Percentiles rank a stretch among this genome's conserved stretches.
Evolutionary conservation across 2,113 vertebrate species (phyloP).

Genomic region (Corythaixoides concolor): DNA sequence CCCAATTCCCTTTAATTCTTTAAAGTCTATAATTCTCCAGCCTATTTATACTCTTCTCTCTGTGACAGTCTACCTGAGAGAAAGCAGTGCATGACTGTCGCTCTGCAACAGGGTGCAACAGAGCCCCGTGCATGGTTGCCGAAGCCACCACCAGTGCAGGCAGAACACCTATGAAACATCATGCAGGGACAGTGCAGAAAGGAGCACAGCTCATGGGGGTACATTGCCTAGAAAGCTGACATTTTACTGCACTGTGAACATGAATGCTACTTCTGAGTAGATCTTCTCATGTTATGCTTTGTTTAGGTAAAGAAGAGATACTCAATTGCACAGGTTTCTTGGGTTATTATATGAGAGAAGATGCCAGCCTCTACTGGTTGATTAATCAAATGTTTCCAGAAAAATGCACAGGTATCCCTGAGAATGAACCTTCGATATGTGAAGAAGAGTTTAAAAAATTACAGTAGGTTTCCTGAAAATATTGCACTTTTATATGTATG

Average conservation of each 20-base stretch:
- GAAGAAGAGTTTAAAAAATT: constrained; percentile 33
- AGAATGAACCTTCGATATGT: constrained; percentile 27
- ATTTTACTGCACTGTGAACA: background rate
- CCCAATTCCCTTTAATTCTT: background rate
- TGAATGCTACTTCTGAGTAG: background rate
- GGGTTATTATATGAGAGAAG: constrained; percentile 37
- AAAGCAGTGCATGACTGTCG: background rate
- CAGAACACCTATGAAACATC: background rate
- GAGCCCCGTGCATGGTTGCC: background rate
- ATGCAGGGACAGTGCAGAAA: background rate
- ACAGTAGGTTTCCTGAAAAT: constrained; percentile 47
- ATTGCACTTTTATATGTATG: background rate
- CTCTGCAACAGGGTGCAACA: background rate
- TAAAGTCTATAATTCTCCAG: background rate
- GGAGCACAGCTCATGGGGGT: background rate
- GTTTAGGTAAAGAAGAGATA: constrained; percentile 67
- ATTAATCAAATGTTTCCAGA: background rate
- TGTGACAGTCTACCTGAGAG: background rate
- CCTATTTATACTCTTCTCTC: background rate
- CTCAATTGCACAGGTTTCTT: constrained; percentile 73
- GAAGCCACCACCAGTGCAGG: background rate
- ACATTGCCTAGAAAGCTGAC: background rate
- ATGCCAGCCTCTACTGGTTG: constrained; percentile 64
- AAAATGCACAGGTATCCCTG: background rate
- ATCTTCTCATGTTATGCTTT: background rate